Evolutionary conservation across 1,140 invertebrate genomes (phyloP), one percentile per base, ranked within the genome.

Genomic region (Copidosoma floridanum): DNA sequence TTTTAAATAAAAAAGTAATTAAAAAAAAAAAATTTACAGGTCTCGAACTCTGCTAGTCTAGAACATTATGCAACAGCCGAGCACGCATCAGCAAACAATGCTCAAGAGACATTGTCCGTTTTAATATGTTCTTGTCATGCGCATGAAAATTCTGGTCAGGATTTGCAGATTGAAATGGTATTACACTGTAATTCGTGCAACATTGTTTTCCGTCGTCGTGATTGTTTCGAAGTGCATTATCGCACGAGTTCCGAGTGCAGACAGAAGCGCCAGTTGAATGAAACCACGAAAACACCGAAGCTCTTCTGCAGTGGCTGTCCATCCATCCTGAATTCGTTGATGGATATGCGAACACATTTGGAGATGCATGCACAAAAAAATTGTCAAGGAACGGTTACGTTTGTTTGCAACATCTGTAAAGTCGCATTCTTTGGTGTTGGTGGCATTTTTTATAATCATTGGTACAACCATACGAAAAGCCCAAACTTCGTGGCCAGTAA

Each of bases 371-470:
- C 61, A 0, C 65, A 44, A 1, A 27, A 65, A 3, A 65, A 70
- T 26, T 11, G 48, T 18, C 59, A 67, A 5, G 57, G 29, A 0
- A 69, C 52, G 0, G 57, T 71, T 2, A 68, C 63, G 0, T 74
- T 76, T 18, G 58, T 69, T 3, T 81, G 79, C 29, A 73, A 78
- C 12, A 75, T 78, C 20, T 81, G 79, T 27, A 72, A 74, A 27
- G 67, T 81, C 2, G 55, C 75, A 1, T 81, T 80, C 20, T 68
- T 70, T 40, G 72, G 75, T 5, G 61, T 68, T 23, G 75, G 77
- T 3, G 46, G 54, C 0, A 27, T 75, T 1, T 80, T 81, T 53
- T 71, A 68, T n/a, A 62, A 41, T 1, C 79, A 81, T 44, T 79
- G 77, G 71, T 68, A 61, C 2, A 69, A 68, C 21, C 79, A 81